Percentiles rank a stretch among this genome's conserved stretches.
Evolutionary conservation across 2,113 vertebrate genomes (phyloP).

Genomic region (Corythornis vintsioides): DNA sequence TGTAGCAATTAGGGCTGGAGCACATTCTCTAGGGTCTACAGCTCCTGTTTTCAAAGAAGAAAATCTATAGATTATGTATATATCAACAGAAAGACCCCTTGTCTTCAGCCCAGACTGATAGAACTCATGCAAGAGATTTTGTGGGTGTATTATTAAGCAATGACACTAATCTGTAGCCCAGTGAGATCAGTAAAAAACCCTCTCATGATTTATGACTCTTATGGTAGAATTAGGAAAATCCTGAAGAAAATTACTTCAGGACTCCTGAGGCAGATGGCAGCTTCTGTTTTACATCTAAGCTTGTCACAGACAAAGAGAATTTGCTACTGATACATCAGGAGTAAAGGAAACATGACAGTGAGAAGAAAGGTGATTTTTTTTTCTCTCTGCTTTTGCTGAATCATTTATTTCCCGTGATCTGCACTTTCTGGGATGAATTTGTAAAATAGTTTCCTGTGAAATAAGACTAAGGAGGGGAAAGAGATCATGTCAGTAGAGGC

Average conservation of each 20-base stretch:
- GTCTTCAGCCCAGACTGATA: neutral
- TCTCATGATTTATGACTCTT: neutral
- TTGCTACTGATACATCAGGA: slow-evolving; percentile 4
- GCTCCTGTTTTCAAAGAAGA: neutral
- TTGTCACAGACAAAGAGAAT: slow-evolving; percentile 35
- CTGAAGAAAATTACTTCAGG: neutral
- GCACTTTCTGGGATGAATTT: neutral
- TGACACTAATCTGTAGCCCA: neutral
- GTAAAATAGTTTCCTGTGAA: neutral
- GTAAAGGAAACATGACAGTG: slow-evolving; percentile 15
- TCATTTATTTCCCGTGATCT: neutral
- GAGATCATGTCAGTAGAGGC: accelerated
- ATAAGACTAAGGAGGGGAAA: neutral
- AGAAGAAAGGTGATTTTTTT: neutral
- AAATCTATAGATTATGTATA: neutral
- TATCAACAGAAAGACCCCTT: neutral
- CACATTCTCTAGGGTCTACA: neutral
- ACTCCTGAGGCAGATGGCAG: neutral
- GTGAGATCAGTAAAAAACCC: neutral
- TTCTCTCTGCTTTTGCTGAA: neutral
- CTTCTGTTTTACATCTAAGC: slow-evolving; percentile 16
- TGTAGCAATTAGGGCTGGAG: neutral
- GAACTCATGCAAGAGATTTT: neutral
- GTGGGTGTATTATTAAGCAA: neutral
- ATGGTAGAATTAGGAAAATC: neutral